Conservation (phyloP, 2,797 vertebrate species). For the Staurois parvus region DNA sequence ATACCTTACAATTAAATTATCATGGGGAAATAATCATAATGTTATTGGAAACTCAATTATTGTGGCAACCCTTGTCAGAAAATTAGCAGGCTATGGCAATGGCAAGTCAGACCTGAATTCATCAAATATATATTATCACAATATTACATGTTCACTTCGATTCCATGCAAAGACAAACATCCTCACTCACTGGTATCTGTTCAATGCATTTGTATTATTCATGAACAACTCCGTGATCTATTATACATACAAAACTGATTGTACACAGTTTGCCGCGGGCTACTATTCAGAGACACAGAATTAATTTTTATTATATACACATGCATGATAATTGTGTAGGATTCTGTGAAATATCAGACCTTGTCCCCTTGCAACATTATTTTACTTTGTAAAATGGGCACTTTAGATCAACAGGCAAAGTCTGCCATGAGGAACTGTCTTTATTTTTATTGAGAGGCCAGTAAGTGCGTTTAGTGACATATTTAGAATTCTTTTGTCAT, state of each 20-base stretch:
- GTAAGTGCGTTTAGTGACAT: slow-evolving; percentile 17
- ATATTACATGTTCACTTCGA: slow-evolving; percentile 99
- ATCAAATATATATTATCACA: slow-evolving; percentile 99
- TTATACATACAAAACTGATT: slow-evolving; percentile 99
- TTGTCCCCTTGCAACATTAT: slow-evolving; percentile 82
- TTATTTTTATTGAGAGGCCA: neutral
- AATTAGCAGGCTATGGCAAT: slow-evolving; percentile 99
- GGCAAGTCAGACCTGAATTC: slow-evolving; percentile 99
- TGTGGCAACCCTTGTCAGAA: slow-evolving; percentile 96
- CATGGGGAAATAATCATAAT: slow-evolving; percentile 99
- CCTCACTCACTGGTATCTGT: slow-evolving; percentile 91
- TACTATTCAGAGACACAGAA: slow-evolving; percentile 94
- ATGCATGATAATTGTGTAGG: slow-evolving; percentile 98
- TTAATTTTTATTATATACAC: slow-evolving; percentile 99
- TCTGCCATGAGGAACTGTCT: neutral
- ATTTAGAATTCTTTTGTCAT: slow-evolving; percentile 10
- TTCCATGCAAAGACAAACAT: slow-evolving; percentile 99
- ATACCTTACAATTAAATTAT: slow-evolving; percentile 99
- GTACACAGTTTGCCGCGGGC: slow-evolving; percentile 91
- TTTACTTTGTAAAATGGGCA: slow-evolving; percentile 74
- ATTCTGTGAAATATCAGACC: slow-evolving; percentile 93
- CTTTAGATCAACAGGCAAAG: slow-evolving; percentile 75
- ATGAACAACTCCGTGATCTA: slow-evolving; percentile 99
- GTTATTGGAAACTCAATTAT: slow-evolving; percentile 99
- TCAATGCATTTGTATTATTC: slow-evolving; percentile 99